phyloP scores from a whole-genome alignment of 2,888 invertebrate genomes.

The Patella ulyssiponensis region DNA sequence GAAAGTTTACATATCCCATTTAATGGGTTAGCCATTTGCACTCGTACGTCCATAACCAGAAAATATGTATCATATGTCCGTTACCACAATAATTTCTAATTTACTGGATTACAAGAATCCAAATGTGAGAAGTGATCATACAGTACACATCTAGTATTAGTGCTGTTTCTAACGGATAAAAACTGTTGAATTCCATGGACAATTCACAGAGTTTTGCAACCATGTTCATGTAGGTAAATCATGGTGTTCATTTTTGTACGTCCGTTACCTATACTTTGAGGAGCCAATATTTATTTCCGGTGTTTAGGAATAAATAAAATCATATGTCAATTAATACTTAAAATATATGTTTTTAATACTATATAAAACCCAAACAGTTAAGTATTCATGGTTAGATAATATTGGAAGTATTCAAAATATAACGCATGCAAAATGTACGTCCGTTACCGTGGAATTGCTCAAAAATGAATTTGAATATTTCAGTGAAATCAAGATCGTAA shows the following conservation, averaged over 20 bases:
- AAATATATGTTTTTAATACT: neutral
- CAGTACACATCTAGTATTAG: neutral
- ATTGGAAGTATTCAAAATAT: neutral
- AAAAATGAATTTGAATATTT: too few relatives aligned
- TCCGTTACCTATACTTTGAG: neutral
- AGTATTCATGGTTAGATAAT: neutral
- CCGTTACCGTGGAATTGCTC: constrained; percentile 6
- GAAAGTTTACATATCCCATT: too few relatives aligned
- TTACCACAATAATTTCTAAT: constrained; percentile 8
- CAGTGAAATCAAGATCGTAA: too few relatives aligned
- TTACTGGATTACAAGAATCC: neutral
- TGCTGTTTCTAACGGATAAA: neutral
- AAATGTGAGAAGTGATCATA: neutral
- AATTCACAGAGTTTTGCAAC: constrained; percentile 5
- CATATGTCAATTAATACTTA: neutral
- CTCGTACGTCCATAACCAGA: neutral
- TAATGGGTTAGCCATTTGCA: neutral
- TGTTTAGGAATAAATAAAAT: neutral
- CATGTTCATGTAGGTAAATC: neutral
- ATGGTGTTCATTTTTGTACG: neutral
- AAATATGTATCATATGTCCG: neutral
- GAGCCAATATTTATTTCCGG: neutral
- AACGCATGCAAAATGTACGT: neutral
- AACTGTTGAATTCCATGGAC: neutral
- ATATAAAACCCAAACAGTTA: neutral